Conservation (phyloP, 2,113 vertebrate genomes). For the Sebastes fasciatus region DNA sequence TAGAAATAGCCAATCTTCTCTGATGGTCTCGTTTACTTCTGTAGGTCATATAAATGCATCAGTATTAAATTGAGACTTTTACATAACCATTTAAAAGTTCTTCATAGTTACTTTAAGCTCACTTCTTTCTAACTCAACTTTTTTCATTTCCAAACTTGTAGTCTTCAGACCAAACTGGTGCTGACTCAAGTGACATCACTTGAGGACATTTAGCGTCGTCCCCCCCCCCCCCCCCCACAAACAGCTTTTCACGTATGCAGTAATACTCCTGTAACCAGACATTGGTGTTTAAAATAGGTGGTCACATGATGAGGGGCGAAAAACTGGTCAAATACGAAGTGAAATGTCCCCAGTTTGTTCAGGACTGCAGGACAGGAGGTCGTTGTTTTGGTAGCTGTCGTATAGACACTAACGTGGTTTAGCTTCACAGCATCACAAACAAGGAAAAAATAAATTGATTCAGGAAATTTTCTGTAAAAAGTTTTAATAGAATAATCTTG, state of each 20-base stretch:
- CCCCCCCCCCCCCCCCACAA: not conserved
- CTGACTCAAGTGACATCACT: not conserved
- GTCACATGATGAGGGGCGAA: not conserved
- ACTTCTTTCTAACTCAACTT: not conserved
- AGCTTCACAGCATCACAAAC: conserved; percentile 1
- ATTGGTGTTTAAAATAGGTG: not conserved
- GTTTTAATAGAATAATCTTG: conserved; percentile 46
- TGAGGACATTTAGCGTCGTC: not conserved
- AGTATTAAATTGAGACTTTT: not conserved
- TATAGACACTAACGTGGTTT: not conserved
- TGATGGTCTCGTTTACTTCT: not conserved
- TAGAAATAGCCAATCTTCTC: not conserved
- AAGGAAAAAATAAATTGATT: not conserved
- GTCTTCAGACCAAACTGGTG: not conserved
- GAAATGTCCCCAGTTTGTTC: not conserved
- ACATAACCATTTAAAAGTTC: not conserved
- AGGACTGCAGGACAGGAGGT: not conserved
- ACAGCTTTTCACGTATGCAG: not conserved
- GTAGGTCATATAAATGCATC: too few species aligned
- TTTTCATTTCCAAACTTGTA: not conserved
- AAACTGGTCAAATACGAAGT: too few species aligned
- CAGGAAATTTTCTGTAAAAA: conserved; percentile 25
- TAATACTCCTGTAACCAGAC: not conserved
- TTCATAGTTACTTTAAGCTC: not conserved
- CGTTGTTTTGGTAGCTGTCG: not conserved